Evolutionary conservation across 2,797 vertebrate species (phyloP).

Genomic region (Poeciliopsis paucimaculata): DNA sequence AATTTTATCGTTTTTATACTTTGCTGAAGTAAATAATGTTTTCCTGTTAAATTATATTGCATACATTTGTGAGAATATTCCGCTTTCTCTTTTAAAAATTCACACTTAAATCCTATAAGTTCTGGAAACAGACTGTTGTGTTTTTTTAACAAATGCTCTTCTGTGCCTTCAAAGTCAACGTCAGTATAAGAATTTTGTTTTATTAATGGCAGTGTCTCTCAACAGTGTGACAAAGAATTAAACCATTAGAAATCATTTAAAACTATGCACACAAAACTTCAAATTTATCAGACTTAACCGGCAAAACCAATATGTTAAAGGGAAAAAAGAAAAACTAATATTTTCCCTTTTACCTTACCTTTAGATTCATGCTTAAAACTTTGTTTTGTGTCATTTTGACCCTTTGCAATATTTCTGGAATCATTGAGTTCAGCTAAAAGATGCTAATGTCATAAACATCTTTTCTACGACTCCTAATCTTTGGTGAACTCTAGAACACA

Average conservation of each 20-base stretch:
- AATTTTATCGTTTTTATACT: neutral
- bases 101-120: neutral
- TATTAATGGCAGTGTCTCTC: neutral
- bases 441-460: neutral
- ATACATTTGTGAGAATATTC: neutral
- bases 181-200: neutral
- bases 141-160: slow-evolving; percentile 2
- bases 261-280: neutral
- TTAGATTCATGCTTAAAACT: neutral
- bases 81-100: neutral
- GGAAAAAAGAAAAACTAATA: too few species aligned
- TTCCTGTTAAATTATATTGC: neutral
- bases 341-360: too few species aligned
- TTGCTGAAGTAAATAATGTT: neutral
- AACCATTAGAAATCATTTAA: neutral
- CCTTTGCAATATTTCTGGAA: neutral
- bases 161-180: neutral
- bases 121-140: neutral
- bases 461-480: neutral
- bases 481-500: neutral
- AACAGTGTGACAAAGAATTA: neutral
- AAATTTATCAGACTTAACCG: neutral
- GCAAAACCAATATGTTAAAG: neutral
- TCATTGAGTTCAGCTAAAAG: neutral
- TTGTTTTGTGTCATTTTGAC: neutral